A percentile compares a stretch with the other conserved stretches of the same genome.
Evolutionary conservation across 2,888 invertebrate species (phyloP).

Genomic region (Leucania comma): DNA sequence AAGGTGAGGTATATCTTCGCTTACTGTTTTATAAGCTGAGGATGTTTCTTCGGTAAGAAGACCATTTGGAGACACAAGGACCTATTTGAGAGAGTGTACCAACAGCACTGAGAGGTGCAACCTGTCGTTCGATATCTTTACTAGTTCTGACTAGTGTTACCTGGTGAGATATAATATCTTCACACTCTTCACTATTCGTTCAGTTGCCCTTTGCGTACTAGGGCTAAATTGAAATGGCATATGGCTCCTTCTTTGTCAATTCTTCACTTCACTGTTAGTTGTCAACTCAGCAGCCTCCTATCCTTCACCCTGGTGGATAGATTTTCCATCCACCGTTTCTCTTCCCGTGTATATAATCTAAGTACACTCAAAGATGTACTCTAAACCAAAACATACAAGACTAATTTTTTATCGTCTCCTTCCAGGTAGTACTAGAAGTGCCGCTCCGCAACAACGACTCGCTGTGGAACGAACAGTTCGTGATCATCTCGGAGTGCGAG

Average conservation of each 20-base stretch:
- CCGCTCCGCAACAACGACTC: constrained; percentile 92
- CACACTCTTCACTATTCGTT: constrained; percentile 25
- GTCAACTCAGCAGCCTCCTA: too few species aligned
- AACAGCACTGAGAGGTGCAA: constrained; percentile 92
- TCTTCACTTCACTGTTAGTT: too few species aligned
- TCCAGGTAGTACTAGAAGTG: constrained; percentile 92
- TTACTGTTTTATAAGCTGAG: neutral
- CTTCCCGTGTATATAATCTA: too few species aligned
- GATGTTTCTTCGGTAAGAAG: neutral
- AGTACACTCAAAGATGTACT: too few species aligned
- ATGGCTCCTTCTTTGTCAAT: too few species aligned
- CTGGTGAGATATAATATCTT: too few species aligned
- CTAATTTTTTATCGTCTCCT: constrained; percentile 7
- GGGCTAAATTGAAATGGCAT: constrained; percentile 88
- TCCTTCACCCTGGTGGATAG: too few species aligned
- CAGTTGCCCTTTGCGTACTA: constrained; percentile 78
- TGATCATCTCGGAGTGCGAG: constrained; percentile 94
- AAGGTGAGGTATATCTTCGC: constrained; percentile 79
- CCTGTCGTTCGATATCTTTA: constrained; percentile 92
- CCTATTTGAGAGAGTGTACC: constrained; percentile 90
- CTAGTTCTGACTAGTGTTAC: too few species aligned
- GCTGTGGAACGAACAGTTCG: constrained; percentile 94
- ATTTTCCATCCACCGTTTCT: too few species aligned
- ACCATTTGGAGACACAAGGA: constrained; percentile 78
- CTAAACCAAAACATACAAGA: too few species aligned